Base-by-base conservation (phyloP, 2,888 invertebrate species). In the Nomada fucata region DNA sequence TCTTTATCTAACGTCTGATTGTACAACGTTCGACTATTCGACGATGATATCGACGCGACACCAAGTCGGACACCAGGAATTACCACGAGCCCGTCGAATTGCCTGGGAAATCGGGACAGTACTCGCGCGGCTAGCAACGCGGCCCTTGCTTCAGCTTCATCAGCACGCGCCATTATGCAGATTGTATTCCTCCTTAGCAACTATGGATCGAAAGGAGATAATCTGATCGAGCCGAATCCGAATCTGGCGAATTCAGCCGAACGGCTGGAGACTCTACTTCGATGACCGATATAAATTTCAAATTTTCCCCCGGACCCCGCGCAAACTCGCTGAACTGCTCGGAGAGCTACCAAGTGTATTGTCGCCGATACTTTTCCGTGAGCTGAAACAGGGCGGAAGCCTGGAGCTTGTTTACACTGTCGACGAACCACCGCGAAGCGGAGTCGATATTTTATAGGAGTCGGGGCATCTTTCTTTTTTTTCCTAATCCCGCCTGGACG, bases 281-380 rank as follows among this genome's bases (percentile, higher is more conserved):
- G 18, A 53, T 26, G 44, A 42, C 63, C 69, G 70, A 71, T 74
- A 68, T 71, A 77, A 74, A 76, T 84, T 76, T 65, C 52, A 55
- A 72, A 57, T 84, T 84, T 74, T 84, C 74, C 72, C 60, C 74
- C 42, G 29, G 53, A 50, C 64, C 44, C 57, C 23, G 70, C 67
- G 55, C 68, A 55, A 77, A 77, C 23, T 26, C 13, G 11, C 72
- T 29, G 26, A 50, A 36, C 29, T 44, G 72, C 26, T 84, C 83
- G 84, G 84, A 84, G 63, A 53, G 29, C 47, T 75, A 74, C 84
- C 84, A 84, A 84, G 57, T 65, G 59, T 75, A 61, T 73, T 50
- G 72, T 68, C 69, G 13, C 52, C 53, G 52, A 52, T 84, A 55
- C 73, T 64, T 69, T 65, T 47, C 75, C 20, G 59, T 50, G 20